These are phyloP conservation scores for Sycophila texana DNA, from an alignment of 2,888 invertebrate species.

Conservation along the genomic window DNA sequence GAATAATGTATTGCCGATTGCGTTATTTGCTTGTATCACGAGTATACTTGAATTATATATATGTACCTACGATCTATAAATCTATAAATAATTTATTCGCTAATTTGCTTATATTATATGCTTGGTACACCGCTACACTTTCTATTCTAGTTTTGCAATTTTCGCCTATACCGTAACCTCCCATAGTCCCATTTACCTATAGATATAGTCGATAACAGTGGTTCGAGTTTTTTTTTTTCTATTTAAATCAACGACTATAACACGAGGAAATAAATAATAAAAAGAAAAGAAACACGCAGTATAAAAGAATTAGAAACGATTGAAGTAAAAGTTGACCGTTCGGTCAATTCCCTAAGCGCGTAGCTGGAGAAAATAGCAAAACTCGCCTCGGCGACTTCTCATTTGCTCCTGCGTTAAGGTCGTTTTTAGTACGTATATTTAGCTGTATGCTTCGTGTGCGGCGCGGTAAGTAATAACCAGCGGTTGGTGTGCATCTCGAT, in stretches of 20 bases:
- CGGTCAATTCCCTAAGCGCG: not conserved
- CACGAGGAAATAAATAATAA: no score
- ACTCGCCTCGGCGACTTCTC: slow-evolving; percentile 13
- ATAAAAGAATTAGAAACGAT: slow-evolving; percentile 9
- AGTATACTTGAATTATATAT: slow-evolving; percentile 56
- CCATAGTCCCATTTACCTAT: slow-evolving; percentile 19
- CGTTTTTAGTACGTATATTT: not conserved
- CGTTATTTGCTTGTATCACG: slow-evolving; percentile 41
- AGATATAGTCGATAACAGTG: slow-evolving; percentile 25
- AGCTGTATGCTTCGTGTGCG: slow-evolving; percentile 58
- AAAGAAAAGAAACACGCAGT: not conserved
- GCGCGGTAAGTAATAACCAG: slow-evolving; percentile 61
- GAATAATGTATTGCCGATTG: slow-evolving; percentile 62
- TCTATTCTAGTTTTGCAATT: slow-evolving; percentile 53
- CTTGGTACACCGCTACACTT: slow-evolving; percentile 34
- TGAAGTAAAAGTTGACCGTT: slow-evolving; percentile 1
- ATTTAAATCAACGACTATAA: not conserved
- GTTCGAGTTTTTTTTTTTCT: not conserved
- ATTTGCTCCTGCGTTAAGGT: not conserved
- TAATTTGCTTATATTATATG: slow-evolving; percentile 38
- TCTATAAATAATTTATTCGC: slow-evolving; percentile 46
- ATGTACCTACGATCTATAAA: slow-evolving; percentile 40
- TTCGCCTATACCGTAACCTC: slow-evolving; percentile 47
- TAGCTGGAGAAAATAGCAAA: not conserved
- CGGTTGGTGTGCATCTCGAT: slow-evolving; percentile 55